phyloP scores from a whole-genome alignment of 2,113 vertebrate genomes.

The Indri indri region DNA sequence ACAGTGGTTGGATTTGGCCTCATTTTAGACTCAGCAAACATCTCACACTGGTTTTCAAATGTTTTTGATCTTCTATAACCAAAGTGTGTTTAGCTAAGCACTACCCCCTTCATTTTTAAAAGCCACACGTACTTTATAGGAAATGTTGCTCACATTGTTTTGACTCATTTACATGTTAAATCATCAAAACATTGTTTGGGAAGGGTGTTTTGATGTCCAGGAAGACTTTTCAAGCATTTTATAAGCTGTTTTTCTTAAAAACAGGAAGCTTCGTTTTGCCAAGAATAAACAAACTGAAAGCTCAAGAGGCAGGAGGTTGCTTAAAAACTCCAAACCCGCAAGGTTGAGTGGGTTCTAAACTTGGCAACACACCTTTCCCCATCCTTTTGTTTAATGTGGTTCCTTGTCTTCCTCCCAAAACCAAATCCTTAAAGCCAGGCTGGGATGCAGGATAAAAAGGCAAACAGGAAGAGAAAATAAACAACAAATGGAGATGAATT shows the following conservation, averaged over 20 bases:
- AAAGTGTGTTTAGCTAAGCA: slow-evolving; percentile 40
- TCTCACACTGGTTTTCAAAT: slow-evolving; percentile 28
- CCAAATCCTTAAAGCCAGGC: background rate
- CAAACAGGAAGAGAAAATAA: slow-evolving; percentile 50
- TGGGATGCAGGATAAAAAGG: background rate
- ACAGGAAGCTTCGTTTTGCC: slow-evolving; percentile 67
- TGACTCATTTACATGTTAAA: slow-evolving; percentile 66
- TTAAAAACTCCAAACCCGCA: slow-evolving; percentile 7
- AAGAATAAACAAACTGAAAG: slow-evolving; percentile 63
- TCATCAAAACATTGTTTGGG: slow-evolving; percentile 51
- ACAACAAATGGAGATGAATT: background rate
- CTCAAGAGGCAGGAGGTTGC: slow-evolving; percentile 24
- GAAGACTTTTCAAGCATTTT: slow-evolving; percentile 55
- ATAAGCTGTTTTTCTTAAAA: slow-evolving; percentile 66
- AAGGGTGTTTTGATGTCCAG: slow-evolving; percentile 48
- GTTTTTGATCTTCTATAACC: slow-evolving; percentile 50
- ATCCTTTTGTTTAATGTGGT: slow-evolving; percentile 61
- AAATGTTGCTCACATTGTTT: slow-evolving; percentile 58
- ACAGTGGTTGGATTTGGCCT: slow-evolving; percentile 22
- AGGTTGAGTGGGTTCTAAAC: slow-evolving; percentile 29
- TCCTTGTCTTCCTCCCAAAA: slow-evolving; percentile 34
- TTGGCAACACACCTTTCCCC: slow-evolving; percentile 42
- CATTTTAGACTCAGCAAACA: slow-evolving; percentile 27
- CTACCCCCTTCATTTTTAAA: slow-evolving; percentile 32
- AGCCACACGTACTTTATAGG: slow-evolving; percentile 51